Evolutionary conservation across 2,888 invertebrate species (phyloP), one percentile per base, ranked within the genome.

Genomic region (Operophtera brumata): DNA sequence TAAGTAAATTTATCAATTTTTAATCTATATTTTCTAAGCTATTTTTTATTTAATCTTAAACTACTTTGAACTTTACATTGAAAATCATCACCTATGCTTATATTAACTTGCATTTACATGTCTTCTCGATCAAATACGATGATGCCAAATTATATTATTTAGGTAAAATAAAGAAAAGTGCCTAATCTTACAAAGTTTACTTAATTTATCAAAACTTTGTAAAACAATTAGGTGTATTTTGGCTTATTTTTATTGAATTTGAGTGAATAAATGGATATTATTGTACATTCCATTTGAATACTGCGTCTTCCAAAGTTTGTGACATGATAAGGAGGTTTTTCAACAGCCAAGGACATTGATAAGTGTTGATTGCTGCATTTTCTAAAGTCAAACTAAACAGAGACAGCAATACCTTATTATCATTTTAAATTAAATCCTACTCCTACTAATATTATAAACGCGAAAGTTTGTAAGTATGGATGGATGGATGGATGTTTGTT

Each of bases 231-330:
- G 36, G n/a, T n/a, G n/a, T n/a, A 36, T 37, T 10, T 20, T 39
- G 8, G 3, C 1, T 8, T 37, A n/a, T 37, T 39, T 20, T 10
- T 1, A n/a, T 2, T 10, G 10, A 10, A 11, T 20, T 20, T 25
- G 34, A 30, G 35, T 32, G 46, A 39, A 47, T 41, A 47, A 39
- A 52, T 39, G 26, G 40, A 48, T 37, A 13, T n/a, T 42, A 48
- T 30, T 46, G 25, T 53, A 64, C 64, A 61, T 61, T 64, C 64
- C 64, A 59, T 39, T 44, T 30, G 45, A 35, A 11, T 42, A 11
- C 47, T 10, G 41, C 35, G 64, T 64, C 64, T 64, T 64, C 64
- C 63, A 57, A 50, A n/a, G 42, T 51, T 47, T 47, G 32, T 53
- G 40, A 37, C 37, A 42, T 42, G 53, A 53, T 57, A 59, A 57